Base-by-base conservation (phyloP, 2,797 vertebrate species). In the Propithecus perrieri region DNA sequence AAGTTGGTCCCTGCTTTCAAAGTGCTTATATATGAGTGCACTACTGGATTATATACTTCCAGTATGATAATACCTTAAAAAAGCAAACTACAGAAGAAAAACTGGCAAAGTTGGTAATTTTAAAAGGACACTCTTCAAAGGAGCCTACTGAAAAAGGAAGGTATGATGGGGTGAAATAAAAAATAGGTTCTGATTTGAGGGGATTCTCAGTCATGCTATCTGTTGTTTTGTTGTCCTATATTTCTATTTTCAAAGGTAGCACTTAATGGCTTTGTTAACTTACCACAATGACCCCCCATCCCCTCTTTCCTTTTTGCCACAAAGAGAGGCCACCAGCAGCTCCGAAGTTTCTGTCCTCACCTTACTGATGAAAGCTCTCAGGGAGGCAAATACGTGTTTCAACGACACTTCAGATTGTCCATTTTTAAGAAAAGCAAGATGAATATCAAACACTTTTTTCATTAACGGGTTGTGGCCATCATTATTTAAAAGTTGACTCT, bases 381-480 rank as follows among this genome's bases (percentile, higher is more conserved):
- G 98, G 0, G 99, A 99, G 8, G 99, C 99, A 9, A 99, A 99
- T 28, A 99, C 99, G 0, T 99, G 99, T 96, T 98, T 99, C 96
- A 99, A 98, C 0, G 99, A 99, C 0, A 98, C 98, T 97, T 99
- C 99, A 7, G 99, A 99, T 80, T 99, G 99, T 55, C 99, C 99
- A 0, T 99, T 99, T 98, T 99, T 99, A 69, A 99, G 99, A 98
- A 99, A 99, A 93, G 99, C 99, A 80, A 99, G 98, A 97, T 99
- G 99, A 95, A 99, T 99, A 71, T 99, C 99, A 95, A 99, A 99
- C 72, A 99, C 99, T 97, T 99, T 99, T 98, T 99, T 99, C 99
- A 99, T 99, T 96, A 99, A 98, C 0, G 99, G 98, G 97, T 99
- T 99, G 98, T 99, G 99, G 57, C 99, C 99, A 1, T 99, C 99